phyloP scores from a whole-genome alignment of 1,140 invertebrate species.

The Bombus superbus region DNA sequence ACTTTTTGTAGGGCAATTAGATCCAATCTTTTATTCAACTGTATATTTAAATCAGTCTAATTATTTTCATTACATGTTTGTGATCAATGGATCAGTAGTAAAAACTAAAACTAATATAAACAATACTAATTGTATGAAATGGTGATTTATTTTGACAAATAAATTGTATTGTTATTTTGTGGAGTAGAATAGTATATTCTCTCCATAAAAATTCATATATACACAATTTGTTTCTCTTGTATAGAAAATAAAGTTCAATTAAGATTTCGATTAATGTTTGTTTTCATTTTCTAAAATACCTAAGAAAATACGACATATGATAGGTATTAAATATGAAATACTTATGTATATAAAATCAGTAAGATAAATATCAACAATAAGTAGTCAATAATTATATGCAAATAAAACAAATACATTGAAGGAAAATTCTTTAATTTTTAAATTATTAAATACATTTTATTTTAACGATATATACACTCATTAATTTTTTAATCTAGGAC shows the following conservation, averaged over 20 bases:
- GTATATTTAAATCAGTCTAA: neutral
- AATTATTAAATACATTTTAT: constrained; percentile 77
- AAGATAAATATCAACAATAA: constrained; percentile 23
- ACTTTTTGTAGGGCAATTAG: constrained; percentile 13
- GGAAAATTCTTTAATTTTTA: constrained; percentile 68
- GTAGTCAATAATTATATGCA: constrained; percentile 64
- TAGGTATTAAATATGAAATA: neutral
- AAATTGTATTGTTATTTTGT: constrained; percentile 40
- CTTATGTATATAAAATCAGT: neutral
- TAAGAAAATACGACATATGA: neutral
- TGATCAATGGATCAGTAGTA: neutral
- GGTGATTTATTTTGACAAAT: constrained; percentile 35
- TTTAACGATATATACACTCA: constrained; percentile 74
- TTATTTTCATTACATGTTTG: neutral
- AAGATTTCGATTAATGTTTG: neutral
- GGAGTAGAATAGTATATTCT: constrained; percentile 19
- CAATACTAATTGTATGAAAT: constrained; percentile 19
- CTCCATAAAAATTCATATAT: constrained; percentile 38
- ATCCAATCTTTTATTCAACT: constrained; percentile 2
- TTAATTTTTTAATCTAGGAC: constrained; percentile 60
- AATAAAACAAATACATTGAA: constrained; percentile 46
- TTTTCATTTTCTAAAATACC: neutral
- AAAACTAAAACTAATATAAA: constrained; percentile 17
- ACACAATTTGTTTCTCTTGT: constrained; percentile 34
- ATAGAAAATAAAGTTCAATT: constrained; percentile 40